These are phyloP conservation scores for Pelochelys cantorii DNA, from an alignment of 2,797 vertebrate genomes.

Conservation along the genomic window DNA sequence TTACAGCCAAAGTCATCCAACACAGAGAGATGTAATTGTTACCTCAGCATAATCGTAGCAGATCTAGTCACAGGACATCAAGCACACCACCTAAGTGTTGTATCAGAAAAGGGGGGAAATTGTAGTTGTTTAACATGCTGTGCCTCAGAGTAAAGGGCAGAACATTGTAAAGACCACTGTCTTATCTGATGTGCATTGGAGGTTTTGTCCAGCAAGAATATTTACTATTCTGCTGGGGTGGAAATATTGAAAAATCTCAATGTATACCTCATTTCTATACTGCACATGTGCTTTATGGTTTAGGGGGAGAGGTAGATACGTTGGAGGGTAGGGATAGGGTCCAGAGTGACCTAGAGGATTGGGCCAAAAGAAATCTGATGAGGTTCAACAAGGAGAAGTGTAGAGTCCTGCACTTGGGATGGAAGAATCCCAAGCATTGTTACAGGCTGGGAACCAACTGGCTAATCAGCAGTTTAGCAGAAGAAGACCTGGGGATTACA, in stretches of 20 bases:
- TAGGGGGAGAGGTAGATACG: no score
- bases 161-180: not conserved
- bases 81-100: conserved; percentile 4
- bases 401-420: no score
- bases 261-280: not conserved
- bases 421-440: no score
- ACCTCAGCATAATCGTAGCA: not conserved
- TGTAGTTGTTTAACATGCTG: not conserved
- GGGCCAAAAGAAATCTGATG: no score
- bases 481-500: no score
- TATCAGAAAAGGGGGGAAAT: not conserved
- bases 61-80: not conserved
- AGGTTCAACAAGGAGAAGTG: no score
- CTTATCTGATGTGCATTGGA: not conserved
- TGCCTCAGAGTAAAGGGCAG: not conserved
- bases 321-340: no score
- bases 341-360: no score
- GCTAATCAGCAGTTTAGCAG: no score
- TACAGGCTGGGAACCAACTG: no score
- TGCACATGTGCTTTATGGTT: not conserved
- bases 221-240: not conserved
- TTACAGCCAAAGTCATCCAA: conserved; percentile 2
- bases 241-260: not conserved
- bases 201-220: not conserved
- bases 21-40: not conserved